phyloP scores from a whole-genome alignment of 1,140 invertebrate genomes.

The Neodiprion lecontei region DNA sequence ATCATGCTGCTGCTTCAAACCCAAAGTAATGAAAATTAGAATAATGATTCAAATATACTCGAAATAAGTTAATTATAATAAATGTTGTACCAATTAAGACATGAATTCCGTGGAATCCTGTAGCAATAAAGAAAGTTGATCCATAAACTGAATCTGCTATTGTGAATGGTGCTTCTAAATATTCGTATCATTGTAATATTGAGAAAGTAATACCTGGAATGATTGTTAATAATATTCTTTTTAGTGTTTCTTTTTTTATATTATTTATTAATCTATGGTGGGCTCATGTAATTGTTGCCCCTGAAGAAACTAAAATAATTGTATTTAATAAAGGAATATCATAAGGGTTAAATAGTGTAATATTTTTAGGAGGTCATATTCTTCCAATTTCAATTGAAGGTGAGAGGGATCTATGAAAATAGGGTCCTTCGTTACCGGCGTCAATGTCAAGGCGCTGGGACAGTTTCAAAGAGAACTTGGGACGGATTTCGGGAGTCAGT shows the following conservation, averaged over 20 bases:
- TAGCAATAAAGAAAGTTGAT: constrained; percentile 21
- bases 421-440: no score
- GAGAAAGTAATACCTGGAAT: constrained; percentile 65
- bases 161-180: constrained; percentile 60
- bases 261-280: constrained; percentile 66
- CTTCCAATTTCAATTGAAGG: constrained; percentile 68
- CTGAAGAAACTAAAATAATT: constrained; percentile 59
- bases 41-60: no score
- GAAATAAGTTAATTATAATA: no score
- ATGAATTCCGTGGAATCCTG: no score
- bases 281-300: constrained; percentile 64
- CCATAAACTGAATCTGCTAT: constrained; percentile 71
- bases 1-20: no score
- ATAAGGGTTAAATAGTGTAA: no score
- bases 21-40: no score
- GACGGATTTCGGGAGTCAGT: no score
- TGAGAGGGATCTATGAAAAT: constrained; percentile 68
- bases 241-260: constrained; percentile 53
- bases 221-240: constrained; percentile 63
- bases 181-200: constrained; percentile 59
- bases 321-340: no score
- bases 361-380: neutral
- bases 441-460: no score
- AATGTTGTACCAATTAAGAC: no score
- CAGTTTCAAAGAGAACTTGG: no score